A percentile compares a stretch with the other conserved stretches of the same genome.
phyloP scores from a whole-genome alignment of 2,888 invertebrate species.

The Drosophila cognata region DNA sequence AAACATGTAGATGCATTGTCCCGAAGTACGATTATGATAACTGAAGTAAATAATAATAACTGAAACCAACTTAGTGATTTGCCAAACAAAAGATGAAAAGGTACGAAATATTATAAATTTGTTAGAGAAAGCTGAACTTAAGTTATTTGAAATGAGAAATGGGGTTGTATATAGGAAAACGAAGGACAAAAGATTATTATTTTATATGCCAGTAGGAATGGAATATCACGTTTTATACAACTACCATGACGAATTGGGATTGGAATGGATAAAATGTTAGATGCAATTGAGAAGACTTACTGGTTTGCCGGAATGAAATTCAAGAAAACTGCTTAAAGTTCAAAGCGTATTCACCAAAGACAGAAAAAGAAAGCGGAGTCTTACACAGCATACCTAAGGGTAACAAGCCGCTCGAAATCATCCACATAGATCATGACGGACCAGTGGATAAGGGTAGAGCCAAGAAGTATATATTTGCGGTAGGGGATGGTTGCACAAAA shows the following conservation, averaged over 20 bases:
- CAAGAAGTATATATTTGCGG: conserved; percentile 26
- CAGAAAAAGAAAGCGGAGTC: conserved; percentile 41
- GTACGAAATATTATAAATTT: background rate
- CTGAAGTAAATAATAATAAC: conserved; percentile 5
- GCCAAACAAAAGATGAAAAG: background rate
- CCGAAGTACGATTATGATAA: conserved; percentile 16
- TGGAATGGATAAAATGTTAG: conserved; percentile 21
- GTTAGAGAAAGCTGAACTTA: conserved; percentile 16
- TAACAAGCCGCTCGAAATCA: background rate
- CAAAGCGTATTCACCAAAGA: conserved; percentile 12
- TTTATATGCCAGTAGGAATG: conserved; percentile 36
- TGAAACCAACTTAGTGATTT: background rate
- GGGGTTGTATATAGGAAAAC: background rate
- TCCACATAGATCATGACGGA: conserved; percentile 67
- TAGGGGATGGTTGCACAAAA: conserved; percentile 80
- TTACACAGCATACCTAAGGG: background rate
- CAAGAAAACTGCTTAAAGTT: conserved; percentile 26
- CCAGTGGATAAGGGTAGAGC: conserved; percentile 74
- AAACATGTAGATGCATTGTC: conserved; percentile 37
- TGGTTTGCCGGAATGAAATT: conserved; percentile 82
- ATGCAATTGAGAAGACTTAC: conserved; percentile 59
- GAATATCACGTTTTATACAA: conserved; percentile 32
- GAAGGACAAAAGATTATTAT: conserved; percentile 4
- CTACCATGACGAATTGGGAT: conserved; percentile 36
- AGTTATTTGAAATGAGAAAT: conserved; percentile 17